Conservation (phyloP, 2,888 invertebrate species). For the Pteria penguin region DNA sequence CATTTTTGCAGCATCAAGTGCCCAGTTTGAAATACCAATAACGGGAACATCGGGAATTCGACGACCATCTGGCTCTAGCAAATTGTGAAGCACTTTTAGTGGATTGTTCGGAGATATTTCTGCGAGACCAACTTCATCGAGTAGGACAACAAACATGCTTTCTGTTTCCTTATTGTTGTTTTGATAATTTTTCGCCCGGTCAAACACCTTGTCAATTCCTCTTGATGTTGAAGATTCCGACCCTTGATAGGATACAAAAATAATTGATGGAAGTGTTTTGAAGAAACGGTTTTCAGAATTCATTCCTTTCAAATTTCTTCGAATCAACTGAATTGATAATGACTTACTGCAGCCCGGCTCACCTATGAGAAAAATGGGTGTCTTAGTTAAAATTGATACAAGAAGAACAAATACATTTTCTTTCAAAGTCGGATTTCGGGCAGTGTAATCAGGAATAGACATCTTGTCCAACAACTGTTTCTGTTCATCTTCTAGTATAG, state of each 20-base stretch:
- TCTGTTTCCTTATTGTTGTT: slow-evolving; percentile 48
- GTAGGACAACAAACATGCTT: slow-evolving; percentile 63
- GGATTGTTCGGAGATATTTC: slow-evolving; percentile 69
- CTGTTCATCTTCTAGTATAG: slow-evolving; percentile 54
- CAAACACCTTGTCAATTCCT: slow-evolving; percentile 67
- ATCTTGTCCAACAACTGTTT: slow-evolving; percentile 57
- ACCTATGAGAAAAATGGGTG: slow-evolving; percentile 66
- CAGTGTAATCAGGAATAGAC: slow-evolving; percentile 60
- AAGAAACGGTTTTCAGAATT: slow-evolving; percentile 61
- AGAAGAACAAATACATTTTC: slow-evolving; percentile 68
- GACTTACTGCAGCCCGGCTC: slow-evolving; percentile 70
- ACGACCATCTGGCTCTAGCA: slow-evolving; percentile 60
- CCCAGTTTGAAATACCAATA: slow-evolving; percentile 69
- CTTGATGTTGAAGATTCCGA: slow-evolving; percentile 69
- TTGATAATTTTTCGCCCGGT: slow-evolving; percentile 61
- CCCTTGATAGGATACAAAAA: slow-evolving; percentile 65
- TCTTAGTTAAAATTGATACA: slow-evolving; percentile 60
- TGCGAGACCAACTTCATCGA: slow-evolving; percentile 71
- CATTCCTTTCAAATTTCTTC: slow-evolving; percentile 61
- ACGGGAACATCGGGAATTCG: slow-evolving; percentile 63
- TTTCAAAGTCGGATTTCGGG: slow-evolving; percentile 59
- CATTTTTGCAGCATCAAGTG: slow-evolving; percentile 72
- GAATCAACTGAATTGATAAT: slow-evolving; percentile 61
- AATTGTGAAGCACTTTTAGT: slow-evolving; percentile 65
- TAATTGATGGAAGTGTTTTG: slow-evolving; percentile 55